Base-by-base conservation (phyloP, 2,113 vertebrate genomes). In the Eolophus roseicapilla region DNA sequence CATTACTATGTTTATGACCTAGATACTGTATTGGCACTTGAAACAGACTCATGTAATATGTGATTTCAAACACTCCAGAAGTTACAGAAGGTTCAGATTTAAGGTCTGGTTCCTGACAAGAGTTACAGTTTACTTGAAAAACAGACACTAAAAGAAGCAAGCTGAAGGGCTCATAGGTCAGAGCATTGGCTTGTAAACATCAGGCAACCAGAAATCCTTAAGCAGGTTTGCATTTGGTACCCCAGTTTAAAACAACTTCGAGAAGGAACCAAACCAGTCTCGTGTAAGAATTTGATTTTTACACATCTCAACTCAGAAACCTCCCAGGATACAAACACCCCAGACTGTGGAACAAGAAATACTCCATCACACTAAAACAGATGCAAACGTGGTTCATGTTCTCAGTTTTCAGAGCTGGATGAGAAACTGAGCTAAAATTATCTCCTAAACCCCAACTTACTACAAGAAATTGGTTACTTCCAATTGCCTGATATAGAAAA, bases 361-460 rank as follows among this genome's bases (percentile, higher is more conserved):
- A 55, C 16, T 69, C 79, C 41, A 37, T 62, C 90, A 84, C 82
- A 92, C 43, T 68, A 88, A 93, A 47, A 6, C 81, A 93, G 88
- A 94, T 65, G 59, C 63, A 95, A 94, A 69, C 29, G 25, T 69
- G 47, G 67, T 46, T 87, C 70, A 13, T 15, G 12, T 91, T 95
- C 65, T 76, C 65, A 80, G 82, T 60, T 90, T 96, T 93, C 65
- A 93, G 80, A 76, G 49, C 31, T 84, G 25, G 49, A 81, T 87
- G 35, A 84, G 67, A 95, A 93, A 85, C 35, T 21, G 23, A 82
- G 44, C 65, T 94, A 93, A 92, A 94, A 94, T 75, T 82, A 67
- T 75, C 60, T 73, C 62, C 39, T 67, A 86, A 92, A 60, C 1
- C 9, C 29, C 57, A 95, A 68, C 55, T 86, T 64, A 68, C 75